These are phyloP conservation scores for Abrostola triplasia DNA, from an alignment of 2,888 invertebrate genomes.

Conservation along the genomic window DNA sequence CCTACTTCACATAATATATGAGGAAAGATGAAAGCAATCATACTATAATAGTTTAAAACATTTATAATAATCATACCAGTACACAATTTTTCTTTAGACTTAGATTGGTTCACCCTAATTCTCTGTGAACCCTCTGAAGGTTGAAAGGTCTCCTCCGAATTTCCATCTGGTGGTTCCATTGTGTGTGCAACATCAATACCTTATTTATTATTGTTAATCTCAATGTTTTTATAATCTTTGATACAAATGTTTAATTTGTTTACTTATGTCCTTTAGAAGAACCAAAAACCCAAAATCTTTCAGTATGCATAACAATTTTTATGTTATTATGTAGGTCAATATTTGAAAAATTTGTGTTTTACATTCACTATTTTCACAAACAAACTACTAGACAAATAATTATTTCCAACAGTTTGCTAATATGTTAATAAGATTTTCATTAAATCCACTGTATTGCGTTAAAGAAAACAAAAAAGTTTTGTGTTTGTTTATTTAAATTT, in stretches of 20 bases:
- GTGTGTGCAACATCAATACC: conserved; percentile 24
- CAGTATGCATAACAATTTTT: background rate
- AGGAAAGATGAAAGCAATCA: too few species aligned
- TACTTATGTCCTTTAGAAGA: background rate
- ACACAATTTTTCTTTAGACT: conserved; percentile 51
- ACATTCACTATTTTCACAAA: background rate
- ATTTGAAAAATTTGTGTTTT: background rate
- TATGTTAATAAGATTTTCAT: background rate
- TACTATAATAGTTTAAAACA: background rate
- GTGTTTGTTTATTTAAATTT: conserved; percentile 51
- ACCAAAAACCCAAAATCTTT: conserved; percentile 12
- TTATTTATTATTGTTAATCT: background rate
- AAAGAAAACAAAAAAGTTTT: conserved; percentile 43
- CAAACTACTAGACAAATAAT: background rate
- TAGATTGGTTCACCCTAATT: conserved; percentile 26
- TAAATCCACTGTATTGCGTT: conserved; percentile 2
- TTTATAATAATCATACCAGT: conserved; percentile 40
- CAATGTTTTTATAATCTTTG: conserved; percentile 1
- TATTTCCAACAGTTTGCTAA: background rate
- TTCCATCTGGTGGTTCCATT: conserved; percentile 48
- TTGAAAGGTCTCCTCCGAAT: conserved; percentile 25
- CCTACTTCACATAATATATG: too few species aligned
- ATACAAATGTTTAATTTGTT: background rate
- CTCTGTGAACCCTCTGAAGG: conserved; percentile 12
- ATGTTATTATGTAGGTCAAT: too few species aligned